Evolutionary conservation across 2,888 invertebrate species (phyloP), one percentile per base, ranked within the genome.

Genomic region (Ptilodon capucinus): DNA sequence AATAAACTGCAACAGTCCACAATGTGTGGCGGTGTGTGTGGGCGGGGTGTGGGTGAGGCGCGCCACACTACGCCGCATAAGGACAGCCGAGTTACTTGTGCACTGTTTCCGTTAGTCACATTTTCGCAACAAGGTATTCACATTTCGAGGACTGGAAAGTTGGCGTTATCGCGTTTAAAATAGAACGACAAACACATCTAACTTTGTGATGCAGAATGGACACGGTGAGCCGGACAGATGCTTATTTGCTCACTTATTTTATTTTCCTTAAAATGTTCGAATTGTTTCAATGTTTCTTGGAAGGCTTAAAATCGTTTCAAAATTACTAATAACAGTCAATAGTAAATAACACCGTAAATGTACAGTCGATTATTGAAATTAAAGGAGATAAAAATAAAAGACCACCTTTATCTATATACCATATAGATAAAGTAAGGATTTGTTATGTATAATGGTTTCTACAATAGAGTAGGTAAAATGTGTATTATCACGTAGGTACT

Each of bases 91-190:
- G 85, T 88, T 87, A 87, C 88, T 89, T 87, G 89, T 81, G 76
- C 81, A 81, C 83, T 84, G 88, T 90, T 88, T 90, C 89, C 89
- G 89, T 79, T 89, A 90, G 90, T 89, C 89, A 89, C 90, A 91
- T 90, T 91, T 90, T 89, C 86, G 79, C 90, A 84, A 91, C 90
- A 91, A 88, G 89, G 86, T 87, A 91, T 90, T 91, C 90, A 88
- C 90, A 91, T 91, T 91, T 89, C 83, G 88, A 89, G 88, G 79
- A 84, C 86, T 86, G 84, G 81, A 84, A 89, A 90, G 89, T 89
- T 90, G 79, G 85, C 87, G 84, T 89, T 91, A 90, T 90, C 90
- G 89, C 81, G 79, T 90, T 86, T 89, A 85, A 90, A 90, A 91
- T 89, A 86, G 87, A 85, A 86, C 88, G 85, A 82, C 87, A 84